Percentiles rank a stretch among this genome's conserved stretches.
Evolutionary conservation across 23 tunicate genomes (phyloP).

Genomic region (Styela plicata): DNA sequence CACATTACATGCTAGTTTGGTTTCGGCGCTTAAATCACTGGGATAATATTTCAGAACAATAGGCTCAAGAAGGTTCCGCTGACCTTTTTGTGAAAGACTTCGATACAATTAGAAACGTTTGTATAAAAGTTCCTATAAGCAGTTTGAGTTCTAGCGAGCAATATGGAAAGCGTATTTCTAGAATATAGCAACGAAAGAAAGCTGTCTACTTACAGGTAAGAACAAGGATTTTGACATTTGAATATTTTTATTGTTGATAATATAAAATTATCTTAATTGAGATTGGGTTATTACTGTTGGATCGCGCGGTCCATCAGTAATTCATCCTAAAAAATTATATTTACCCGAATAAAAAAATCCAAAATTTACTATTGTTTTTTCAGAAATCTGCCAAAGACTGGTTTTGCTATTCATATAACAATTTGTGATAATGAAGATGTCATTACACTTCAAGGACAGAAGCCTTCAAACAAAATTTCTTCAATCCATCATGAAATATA

Average conservation of each 20-base stretch:
- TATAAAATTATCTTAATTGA: too few relatives aligned
- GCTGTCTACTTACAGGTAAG: neutral
- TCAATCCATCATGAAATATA: conserved; percentile 23
- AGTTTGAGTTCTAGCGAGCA: neutral
- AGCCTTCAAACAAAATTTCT: conserved; percentile 4
- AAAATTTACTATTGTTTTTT: too few relatives aligned
- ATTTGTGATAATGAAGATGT: conserved; percentile 24
- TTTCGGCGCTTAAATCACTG: neutral
- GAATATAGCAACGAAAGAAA: neutral
- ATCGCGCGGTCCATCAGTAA: too few relatives aligned
- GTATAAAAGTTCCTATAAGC: neutral
- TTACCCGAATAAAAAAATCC: too few relatives aligned
- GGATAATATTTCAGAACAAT: conserved; percentile 21
- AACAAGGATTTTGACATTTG: too few relatives aligned
- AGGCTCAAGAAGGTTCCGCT: neutral
- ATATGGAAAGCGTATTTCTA: neutral
- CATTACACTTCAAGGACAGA: conserved; percentile 33
- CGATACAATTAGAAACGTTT: conserved; percentile 10
- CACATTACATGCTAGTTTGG: neutral
- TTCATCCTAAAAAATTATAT: too few relatives aligned
- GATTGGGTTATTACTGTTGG: too few relatives aligned
- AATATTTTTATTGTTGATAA: too few relatives aligned
- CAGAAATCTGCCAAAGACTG: conserved; percentile 33
- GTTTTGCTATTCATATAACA: conserved; percentile 11
- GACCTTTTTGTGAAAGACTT: conserved; percentile 12